A percentile compares a stretch with the other conserved stretches of the same genome.
Evolutionary conservation across 2,888 invertebrate species (phyloP).

Genomic region (Phania funesta): DNA sequence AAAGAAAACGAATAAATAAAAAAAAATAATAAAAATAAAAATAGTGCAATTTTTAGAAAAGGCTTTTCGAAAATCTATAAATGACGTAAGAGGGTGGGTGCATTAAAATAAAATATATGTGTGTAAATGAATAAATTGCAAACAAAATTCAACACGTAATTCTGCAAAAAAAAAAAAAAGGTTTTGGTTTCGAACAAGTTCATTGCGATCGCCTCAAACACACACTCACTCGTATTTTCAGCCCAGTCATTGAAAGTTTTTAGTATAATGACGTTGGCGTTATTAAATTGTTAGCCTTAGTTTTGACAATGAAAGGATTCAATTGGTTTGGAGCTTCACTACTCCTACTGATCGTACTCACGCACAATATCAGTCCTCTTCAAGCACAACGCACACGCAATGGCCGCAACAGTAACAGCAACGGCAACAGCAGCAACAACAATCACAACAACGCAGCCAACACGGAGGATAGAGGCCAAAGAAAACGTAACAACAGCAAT

Average conservation of each 20-base stretch:
- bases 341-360: conserved; percentile 66
- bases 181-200: background rate
- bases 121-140: background rate
- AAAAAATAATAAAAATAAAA: conserved; percentile 1
- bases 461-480: conserved; percentile 48
- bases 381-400: conserved; percentile 57
- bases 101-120: background rate
- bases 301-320: conserved; percentile 66
- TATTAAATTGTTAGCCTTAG: conserved; percentile 56
- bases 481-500: conserved; percentile 61
- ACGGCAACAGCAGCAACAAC: conserved; percentile 10
- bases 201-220: background rate
- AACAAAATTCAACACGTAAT: background rate
- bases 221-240: background rate
- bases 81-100: conserved; percentile 61
- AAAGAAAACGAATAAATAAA: background rate
- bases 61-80: conserved; percentile 12
- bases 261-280: conserved; percentile 64
- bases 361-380: conserved; percentile 42
- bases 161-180: background rate
- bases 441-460: conserved; percentile 13
- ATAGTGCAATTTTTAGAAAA: conserved; percentile 38
- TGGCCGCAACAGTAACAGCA: conserved; percentile 52
- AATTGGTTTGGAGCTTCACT: conserved; percentile 64
- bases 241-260: conserved; percentile 17